Evolutionary conservation across 1,140 invertebrate species (phyloP).

Genomic region (Cotesia vestalis): DNA sequence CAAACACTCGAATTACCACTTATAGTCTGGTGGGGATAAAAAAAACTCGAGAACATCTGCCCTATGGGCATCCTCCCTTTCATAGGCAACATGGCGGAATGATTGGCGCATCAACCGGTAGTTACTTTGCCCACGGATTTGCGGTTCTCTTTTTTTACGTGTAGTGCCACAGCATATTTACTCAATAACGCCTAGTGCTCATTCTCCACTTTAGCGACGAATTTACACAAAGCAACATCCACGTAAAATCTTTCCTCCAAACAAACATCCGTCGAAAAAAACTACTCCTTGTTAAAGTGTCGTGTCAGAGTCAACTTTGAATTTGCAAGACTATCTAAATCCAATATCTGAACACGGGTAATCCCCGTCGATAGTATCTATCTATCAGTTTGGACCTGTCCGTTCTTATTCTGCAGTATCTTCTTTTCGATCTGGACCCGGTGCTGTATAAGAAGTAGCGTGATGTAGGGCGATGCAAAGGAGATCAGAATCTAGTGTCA

Average conservation of each 20-base stretch:
- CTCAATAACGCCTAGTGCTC: background rate
- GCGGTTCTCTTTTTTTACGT: conserved; percentile 60
- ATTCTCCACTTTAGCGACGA: background rate
- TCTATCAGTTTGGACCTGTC: conserved; percentile 29
- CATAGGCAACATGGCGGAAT: conserved; percentile 62
- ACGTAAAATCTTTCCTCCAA: background rate
- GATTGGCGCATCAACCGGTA: conserved; percentile 64
- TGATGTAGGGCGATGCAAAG: no score
- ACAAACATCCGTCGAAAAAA: no score
- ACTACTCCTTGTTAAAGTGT: background rate
- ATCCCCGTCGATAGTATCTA: conserved; percentile 47
- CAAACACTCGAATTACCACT: conserved; percentile 59
- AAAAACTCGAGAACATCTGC: conserved; percentile 57
- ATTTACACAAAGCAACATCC: background rate
- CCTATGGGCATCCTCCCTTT: conserved; percentile 52
- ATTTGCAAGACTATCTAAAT: conserved; percentile 54
- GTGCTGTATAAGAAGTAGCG: no score
- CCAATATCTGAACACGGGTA: conserved; percentile 55
- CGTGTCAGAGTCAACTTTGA: conserved; percentile 17
- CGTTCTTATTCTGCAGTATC: conserved; percentile 21
- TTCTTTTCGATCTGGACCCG: conserved; percentile 26
- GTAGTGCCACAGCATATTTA: no score
- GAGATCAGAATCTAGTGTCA: conserved; percentile 28
- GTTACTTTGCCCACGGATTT: conserved; percentile 62
- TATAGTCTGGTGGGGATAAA: conserved; percentile 4